These are phyloP conservation scores for Galeopsomyia nigrocyanea DNA, from an alignment of 2,888 invertebrate genomes.

Conservation along the genomic window DNA sequence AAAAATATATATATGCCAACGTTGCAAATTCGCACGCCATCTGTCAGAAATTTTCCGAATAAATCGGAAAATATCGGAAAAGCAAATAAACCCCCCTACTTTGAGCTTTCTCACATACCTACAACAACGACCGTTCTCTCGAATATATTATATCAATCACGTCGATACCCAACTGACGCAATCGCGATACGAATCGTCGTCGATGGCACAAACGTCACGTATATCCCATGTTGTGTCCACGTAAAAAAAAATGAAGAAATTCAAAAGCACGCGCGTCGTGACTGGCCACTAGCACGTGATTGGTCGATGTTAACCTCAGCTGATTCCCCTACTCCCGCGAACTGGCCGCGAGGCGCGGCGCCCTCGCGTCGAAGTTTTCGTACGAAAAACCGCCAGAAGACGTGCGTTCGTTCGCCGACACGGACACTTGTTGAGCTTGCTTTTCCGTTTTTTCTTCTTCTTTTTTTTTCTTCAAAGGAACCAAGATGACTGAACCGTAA, in stretches of 20 bases:
- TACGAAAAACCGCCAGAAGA: neutral
- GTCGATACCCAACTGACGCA: too few species aligned
- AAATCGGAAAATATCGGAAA: too few species aligned
- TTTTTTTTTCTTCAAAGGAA: neutral
- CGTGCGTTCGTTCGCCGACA: neutral
- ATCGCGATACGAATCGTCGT: too few species aligned
- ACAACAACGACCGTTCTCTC: too few species aligned
- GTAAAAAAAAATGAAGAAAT: constrained; percentile 28
- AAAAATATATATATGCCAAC: too few species aligned
- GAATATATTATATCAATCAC: too few species aligned
- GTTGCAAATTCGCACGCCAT: too few species aligned
- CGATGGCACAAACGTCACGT: too few species aligned
- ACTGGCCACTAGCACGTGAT: constrained; percentile 10
- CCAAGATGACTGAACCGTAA: constrained; percentile 41
- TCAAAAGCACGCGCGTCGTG: neutral
- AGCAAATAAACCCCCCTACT: too few species aligned
- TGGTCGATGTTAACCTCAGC: constrained; percentile 41
- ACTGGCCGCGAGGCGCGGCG: neutral
- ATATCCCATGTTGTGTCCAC: constrained; percentile 3
- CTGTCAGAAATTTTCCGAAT: too few species aligned
- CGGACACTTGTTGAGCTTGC: constrained; percentile 31
- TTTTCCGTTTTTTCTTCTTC: neutral
- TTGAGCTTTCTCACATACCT: too few species aligned
- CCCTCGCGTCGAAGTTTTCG: neutral
- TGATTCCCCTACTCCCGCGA: constrained; percentile 21